Conservation (phyloP, 1,140 invertebrate species). For the Maconellicoccus hirsutus region DNA sequence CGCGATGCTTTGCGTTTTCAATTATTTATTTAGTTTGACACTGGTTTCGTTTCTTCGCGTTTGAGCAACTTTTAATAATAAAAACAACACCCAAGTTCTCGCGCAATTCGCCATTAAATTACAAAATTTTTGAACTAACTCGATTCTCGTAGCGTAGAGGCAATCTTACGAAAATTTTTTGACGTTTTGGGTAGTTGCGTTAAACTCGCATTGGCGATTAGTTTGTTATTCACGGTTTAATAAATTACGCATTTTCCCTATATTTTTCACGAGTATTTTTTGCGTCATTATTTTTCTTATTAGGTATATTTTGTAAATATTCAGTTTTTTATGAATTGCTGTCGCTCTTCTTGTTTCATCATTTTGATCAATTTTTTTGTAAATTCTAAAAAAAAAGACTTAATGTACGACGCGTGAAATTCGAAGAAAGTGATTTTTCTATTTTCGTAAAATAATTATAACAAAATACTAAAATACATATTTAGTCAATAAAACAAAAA, state of each 20-base stretch:
- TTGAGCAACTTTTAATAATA: not conserved
- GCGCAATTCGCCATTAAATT: conserved; percentile 3
- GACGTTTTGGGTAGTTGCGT: not conserved
- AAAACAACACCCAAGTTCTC: not conserved
- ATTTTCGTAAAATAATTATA: too few species aligned
- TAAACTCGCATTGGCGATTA: not conserved
- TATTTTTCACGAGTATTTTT: not conserved
- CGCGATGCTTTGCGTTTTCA: not conserved
- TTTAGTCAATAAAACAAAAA: too few species aligned
- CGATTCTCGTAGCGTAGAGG: not conserved
- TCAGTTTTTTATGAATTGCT: too few species aligned
- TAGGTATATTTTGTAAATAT: too few species aligned
- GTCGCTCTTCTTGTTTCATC: too few species aligned
- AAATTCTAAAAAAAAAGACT: too few species aligned
- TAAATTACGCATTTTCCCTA: not conserved
- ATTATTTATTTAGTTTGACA: not conserved
- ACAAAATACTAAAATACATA: too few species aligned
- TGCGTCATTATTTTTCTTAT: too few species aligned
- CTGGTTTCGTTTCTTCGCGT: not conserved
- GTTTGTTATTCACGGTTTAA: not conserved
- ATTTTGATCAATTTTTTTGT: too few species aligned
- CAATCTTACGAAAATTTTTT: not conserved
- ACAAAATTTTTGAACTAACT: not conserved
- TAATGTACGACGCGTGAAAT: too few species aligned
- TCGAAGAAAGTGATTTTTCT: too few species aligned